Percentiles rank a stretch among this genome's conserved stretches.
Conservation (phyloP, 2,888 invertebrate species). For the Isotomurus palustris region DNA sequence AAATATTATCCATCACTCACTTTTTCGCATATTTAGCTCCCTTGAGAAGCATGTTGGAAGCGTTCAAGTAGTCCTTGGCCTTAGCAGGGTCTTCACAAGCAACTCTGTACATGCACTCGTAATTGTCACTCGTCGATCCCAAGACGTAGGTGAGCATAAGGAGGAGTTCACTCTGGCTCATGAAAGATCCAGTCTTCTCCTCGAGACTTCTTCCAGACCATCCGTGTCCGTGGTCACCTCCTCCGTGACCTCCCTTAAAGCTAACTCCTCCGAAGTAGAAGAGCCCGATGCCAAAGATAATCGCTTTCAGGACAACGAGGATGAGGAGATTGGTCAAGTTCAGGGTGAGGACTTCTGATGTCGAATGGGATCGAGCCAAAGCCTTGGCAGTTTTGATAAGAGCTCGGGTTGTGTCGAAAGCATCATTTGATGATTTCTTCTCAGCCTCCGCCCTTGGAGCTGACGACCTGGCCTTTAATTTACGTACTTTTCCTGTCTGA, state of each 20-base stretch:
- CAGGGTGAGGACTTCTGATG: slow-evolving; percentile 65
- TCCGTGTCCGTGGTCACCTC: slow-evolving; percentile 60
- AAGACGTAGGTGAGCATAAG: slow-evolving; percentile 66
- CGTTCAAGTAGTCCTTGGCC: slow-evolving; percentile 69
- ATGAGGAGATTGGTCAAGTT: slow-evolving; percentile 77
- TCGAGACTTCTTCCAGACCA: slow-evolving; percentile 37
- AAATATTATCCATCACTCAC: slow-evolving; percentile 51
- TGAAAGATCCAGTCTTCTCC: slow-evolving; percentile 35
- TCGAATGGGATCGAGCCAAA: slow-evolving; percentile 43
- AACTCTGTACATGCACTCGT: slow-evolving; percentile 68
- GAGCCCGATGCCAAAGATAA: slow-evolving; percentile 75
- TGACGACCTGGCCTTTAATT: slow-evolving; percentile 28
- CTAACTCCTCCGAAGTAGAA: slow-evolving; percentile 48
- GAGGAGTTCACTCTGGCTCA: slow-evolving; percentile 67
- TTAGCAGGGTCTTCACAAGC: slow-evolving; percentile 70
- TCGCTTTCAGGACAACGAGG: slow-evolving; percentile 71
- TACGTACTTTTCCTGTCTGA: slow-evolving; percentile 27
- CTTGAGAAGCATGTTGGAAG: slow-evolving; percentile 70
- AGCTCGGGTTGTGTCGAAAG: slow-evolving; percentile 37
- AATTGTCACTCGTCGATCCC: slow-evolving; percentile 59
- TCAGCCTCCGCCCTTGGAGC: slow-evolving; percentile 16
- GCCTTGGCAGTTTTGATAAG: slow-evolving; percentile 44
- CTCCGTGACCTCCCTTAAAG: slow-evolving; percentile 41
- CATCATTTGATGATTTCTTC: slow-evolving; percentile 9
- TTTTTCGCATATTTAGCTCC: slow-evolving; percentile 64